Evolutionary conservation across 1,140 invertebrate genomes (phyloP).

Genomic region (Popillia japonica): DNA sequence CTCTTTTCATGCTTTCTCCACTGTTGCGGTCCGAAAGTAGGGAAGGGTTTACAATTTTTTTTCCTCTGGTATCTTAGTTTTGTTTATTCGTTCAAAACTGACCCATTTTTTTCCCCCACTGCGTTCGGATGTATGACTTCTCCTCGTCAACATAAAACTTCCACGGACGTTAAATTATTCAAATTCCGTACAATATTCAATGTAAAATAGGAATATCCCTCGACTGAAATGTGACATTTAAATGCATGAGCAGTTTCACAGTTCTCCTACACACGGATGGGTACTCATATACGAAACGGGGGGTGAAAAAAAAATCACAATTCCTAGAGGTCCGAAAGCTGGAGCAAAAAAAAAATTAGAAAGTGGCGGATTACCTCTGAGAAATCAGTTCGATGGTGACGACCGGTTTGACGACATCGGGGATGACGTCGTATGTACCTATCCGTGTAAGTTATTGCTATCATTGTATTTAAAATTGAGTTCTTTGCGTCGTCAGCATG

Average conservation of each 20-base stretch:
- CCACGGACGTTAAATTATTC: conserved; percentile 48
- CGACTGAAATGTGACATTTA: conserved; percentile 58
- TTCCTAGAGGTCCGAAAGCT: not conserved
- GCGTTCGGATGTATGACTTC: not conserved
- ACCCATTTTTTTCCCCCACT: conserved; percentile 22
- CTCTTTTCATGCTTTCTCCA: conserved; percentile 11
- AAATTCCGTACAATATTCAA: conserved; percentile 45
- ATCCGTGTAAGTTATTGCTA: not conserved
- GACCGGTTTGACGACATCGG: conserved; percentile 16
- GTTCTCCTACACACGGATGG: conserved; percentile 51
- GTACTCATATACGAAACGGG: not conserved
- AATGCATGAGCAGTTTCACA: conserved; percentile 60
- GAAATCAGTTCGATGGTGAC: conserved; percentile 14
- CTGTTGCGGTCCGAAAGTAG: not conserved
- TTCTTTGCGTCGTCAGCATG: not conserved
- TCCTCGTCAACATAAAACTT: conserved; percentile 29
- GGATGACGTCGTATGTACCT: not conserved
- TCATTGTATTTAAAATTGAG: conserved; percentile 16
- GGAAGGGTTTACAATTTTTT: conserved; percentile 25
- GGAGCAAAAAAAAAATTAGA: conserved; percentile 55
- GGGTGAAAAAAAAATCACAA: not conserved
- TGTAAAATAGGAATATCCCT: conserved; percentile 10
- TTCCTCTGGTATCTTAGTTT: not conserved
- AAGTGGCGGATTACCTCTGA: conserved; percentile 46
- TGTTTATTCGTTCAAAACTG: conserved; percentile 27